A percentile compares a stretch with the other conserved stretches of the same genome.
These are phyloP conservation scores for Rotaria macrura DNA, from an alignment of 2,888 invertebrate species.

Conservation along the genomic window DNA sequence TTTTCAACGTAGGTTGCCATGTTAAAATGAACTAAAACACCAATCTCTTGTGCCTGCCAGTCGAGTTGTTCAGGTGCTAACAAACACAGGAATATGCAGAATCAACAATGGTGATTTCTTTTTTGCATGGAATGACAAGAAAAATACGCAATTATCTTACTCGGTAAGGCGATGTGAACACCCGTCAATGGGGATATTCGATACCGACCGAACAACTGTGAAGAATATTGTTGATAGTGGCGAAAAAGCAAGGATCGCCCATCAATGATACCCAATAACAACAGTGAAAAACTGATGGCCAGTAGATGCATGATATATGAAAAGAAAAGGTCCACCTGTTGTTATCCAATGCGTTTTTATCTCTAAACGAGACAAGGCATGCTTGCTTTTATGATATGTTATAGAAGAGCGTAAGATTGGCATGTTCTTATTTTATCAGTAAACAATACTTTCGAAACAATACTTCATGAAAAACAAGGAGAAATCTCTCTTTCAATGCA, in stretches of 20 bases:
- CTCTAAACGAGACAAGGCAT: too few species aligned
- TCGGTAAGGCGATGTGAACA: not conserved
- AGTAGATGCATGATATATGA: not conserved
- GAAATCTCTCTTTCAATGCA: too few species aligned
- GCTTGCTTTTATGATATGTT: too few species aligned
- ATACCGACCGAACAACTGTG: not conserved
- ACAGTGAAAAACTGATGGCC: not conserved
- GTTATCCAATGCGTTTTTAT: too few species aligned
- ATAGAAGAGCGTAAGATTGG: too few species aligned
- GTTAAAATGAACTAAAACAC: not conserved
- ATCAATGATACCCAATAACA: not conserved
- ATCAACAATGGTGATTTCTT: too few species aligned
- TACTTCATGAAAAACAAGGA: too few species aligned
- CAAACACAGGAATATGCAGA: not conserved
- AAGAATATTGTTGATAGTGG: not conserved
- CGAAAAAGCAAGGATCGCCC: not conserved
- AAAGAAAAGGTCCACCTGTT: too few species aligned
- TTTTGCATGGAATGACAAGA: not conserved
- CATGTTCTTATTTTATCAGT: too few species aligned
- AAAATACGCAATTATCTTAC: not conserved
- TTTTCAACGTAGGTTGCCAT: not conserved
- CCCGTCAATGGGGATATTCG: not conserved
- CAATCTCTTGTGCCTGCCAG: not conserved
- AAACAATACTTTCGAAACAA: too few species aligned
- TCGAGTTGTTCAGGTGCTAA: not conserved